A percentile compares a stretch with the other conserved stretches of the same genome.
Evolutionary conservation across 2,888 invertebrate genomes (phyloP).

Genomic region (Cheilosia pagana): DNA sequence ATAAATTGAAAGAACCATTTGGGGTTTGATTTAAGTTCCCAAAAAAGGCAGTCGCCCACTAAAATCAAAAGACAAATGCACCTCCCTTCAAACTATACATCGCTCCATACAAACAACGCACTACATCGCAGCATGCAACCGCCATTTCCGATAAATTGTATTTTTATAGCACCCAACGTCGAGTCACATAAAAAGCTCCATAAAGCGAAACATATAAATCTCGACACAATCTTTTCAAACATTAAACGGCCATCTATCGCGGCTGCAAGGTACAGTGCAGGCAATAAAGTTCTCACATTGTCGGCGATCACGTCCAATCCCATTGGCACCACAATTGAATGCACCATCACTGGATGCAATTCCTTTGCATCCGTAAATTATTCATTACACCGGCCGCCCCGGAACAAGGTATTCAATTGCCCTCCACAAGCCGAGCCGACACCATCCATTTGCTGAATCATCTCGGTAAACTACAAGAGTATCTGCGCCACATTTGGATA

Average conservation of each 20-base stretch:
- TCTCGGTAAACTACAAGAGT: constrained; percentile 9
- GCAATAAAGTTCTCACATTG: constrained; percentile 34
- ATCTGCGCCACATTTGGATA: constrained; percentile 25
- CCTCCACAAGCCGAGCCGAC: neutral
- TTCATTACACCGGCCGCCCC: neutral
- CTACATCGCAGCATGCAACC: neutral
- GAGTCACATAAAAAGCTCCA: constrained; percentile 22
- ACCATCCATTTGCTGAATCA: constrained; percentile 19
- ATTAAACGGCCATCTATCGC: neutral
- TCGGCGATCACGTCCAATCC: constrained; percentile 6
- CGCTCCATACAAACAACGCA: neutral
- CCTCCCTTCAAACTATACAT: neutral
- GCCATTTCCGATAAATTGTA: constrained; percentile 14
- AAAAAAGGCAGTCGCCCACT: no score
- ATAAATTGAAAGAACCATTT: no score
- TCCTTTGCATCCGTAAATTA: constrained; percentile 18
- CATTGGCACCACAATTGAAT: constrained; percentile 48
- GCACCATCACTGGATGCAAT: constrained; percentile 13
- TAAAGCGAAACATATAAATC: constrained; percentile 46
- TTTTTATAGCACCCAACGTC: constrained; percentile 32
- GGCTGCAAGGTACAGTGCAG: neutral
- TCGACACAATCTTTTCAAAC: neutral
- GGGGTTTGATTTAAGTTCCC: no score
- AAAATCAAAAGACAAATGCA: no score
- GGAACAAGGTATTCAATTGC: neutral